Base-by-base conservation (phyloP, 1,140 invertebrate species). In the Pygmarrhopalites habei region DNA sequence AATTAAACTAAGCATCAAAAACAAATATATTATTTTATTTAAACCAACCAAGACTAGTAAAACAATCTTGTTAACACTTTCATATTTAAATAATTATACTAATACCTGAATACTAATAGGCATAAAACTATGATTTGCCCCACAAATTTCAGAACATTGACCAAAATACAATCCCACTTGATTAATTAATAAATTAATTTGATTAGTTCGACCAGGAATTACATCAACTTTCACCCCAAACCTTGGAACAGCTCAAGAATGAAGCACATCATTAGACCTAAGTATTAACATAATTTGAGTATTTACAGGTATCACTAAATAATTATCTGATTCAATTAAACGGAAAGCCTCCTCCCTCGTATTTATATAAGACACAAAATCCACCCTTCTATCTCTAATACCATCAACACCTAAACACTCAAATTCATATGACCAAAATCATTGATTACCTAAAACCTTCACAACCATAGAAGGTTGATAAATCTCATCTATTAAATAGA, bases 71-170 rank as follows among this genome's bases (percentile, higher is more conserved):
- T n/a, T n/a, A n/a, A n/a, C n/a, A n/a, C n/a, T n/a, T n/a, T n/a
- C n/a, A n/a, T n/a, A n/a, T n/a, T n/a, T n/a, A n/a, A n/a, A n/a
- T n/a, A n/a, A n/a, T n/a, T n/a, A n/a, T n/a, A n/a, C n/a, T n/a
- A n/a, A n/a, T n/a, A n/a, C n/a, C 82, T 86, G 82, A 72, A 86
- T 73, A 62, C 79, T 77, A 82, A 87, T 86, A 59, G 85, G 85
- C 79, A 88, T 87, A 81, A 87, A 86, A 59, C 81, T 83, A 77
- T 88, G 85, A 76, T 87, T 87, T 58, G 79, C 77, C 7, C 85
- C 85, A 81, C 85, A 88, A 80, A 88, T 86, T 81, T 88, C 86
- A 72, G 85, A 87, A 75, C 85, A 88, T 81, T 88, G 85, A 0
- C 85, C 85, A 77, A 75, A 85, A 75, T 79, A 84, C 71, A 84